phyloP scores from a whole-genome alignment of 1,140 invertebrate genomes.

The Geopemphigus sp. region DNA sequence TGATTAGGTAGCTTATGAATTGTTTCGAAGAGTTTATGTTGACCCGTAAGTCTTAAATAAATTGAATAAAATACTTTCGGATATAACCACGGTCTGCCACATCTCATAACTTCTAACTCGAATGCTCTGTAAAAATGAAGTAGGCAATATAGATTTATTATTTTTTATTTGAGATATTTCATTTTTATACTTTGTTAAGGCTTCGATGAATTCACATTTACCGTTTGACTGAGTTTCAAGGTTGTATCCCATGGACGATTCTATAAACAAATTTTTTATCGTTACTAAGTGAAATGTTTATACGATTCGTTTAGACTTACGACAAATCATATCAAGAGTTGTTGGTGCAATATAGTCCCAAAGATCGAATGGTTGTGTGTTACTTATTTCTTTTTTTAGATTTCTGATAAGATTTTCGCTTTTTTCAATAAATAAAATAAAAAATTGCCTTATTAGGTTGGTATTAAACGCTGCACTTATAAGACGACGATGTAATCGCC shows the following conservation, averaged over 20 bases:
- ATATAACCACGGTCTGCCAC: conserved; percentile 51
- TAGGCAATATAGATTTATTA: not conserved
- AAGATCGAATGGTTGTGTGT: conserved; percentile 51
- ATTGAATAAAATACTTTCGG: conserved; percentile 50
- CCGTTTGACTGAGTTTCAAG: conserved; percentile 69
- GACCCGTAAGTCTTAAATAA: conserved; percentile 50
- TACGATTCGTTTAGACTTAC: conserved; percentile 57
- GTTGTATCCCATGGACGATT: conserved; percentile 82
- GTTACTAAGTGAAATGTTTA: not conserved
- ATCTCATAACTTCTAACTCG: not conserved
- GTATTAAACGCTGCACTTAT: conserved; percentile 80
- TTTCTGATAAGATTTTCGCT: conserved; percentile 60
- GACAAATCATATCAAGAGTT: conserved; percentile 77
- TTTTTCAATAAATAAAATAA: conserved; percentile 73
- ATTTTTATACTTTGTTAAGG: conserved; percentile 51
- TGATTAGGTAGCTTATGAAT: conserved; percentile 51
- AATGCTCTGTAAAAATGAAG: conserved; percentile 19
- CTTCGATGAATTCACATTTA: conserved; percentile 55
- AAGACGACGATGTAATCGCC: conserved; percentile 64
- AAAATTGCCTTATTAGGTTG: conserved; percentile 72
- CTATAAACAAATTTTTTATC: conserved; percentile 56
- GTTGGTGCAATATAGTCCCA: conserved; percentile 63
- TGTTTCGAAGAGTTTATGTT: conserved; percentile 26
- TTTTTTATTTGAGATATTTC: conserved; percentile 30
- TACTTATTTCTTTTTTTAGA: conserved; percentile 52